phyloP scores from a whole-genome alignment of 1,140 invertebrate genomes.

The Neodiprion virginianus region DNA sequence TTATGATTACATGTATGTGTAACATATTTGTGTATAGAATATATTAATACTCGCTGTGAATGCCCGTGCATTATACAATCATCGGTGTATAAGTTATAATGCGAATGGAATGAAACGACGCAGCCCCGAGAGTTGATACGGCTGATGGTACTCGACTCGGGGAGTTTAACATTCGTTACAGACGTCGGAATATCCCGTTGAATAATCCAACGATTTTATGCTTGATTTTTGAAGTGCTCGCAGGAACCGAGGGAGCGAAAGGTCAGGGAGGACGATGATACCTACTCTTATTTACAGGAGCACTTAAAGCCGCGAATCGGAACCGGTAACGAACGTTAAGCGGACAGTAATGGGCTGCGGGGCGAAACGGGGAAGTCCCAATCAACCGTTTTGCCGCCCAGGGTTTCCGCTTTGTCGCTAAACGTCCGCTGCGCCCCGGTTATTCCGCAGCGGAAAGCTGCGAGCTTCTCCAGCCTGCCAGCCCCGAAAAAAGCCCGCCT shows the following conservation, averaged over 20 bases:
- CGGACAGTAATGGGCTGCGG: not conserved
- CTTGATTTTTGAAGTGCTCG: not conserved
- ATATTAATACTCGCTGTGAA: too few relatives aligned
- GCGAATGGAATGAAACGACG: too few relatives aligned
- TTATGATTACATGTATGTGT: too few relatives aligned
- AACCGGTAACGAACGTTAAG: slow-evolving; percentile 25
- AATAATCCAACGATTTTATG: not conserved
- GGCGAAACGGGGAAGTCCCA: slow-evolving; percentile 23
- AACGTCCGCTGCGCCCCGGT: slow-evolving; percentile 5
- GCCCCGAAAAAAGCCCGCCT: too few relatives aligned
- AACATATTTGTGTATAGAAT: too few relatives aligned
- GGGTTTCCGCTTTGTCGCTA: slow-evolving; percentile 12
- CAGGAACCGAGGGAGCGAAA: not conserved
- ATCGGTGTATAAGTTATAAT: too few relatives aligned
- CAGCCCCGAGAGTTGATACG: too few relatives aligned
- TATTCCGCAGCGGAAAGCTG: too few relatives aligned
- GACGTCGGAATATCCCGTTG: not conserved
- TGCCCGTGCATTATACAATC: too few relatives aligned
- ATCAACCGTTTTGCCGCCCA: slow-evolving; percentile 27
- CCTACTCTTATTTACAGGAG: slow-evolving; percentile 15
- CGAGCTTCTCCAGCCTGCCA: too few relatives aligned
- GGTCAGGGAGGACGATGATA: not conserved
- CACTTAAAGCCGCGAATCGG: slow-evolving; percentile 21
- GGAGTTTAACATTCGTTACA: too few relatives aligned
- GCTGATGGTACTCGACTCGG: too few relatives aligned